A percentile compares a stretch with the other conserved stretches of the same genome.
These are phyloP conservation scores for Epsilonema sp. DNA, from an alignment of 2,888 invertebrate genomes.

Conservation along the genomic window DNA sequence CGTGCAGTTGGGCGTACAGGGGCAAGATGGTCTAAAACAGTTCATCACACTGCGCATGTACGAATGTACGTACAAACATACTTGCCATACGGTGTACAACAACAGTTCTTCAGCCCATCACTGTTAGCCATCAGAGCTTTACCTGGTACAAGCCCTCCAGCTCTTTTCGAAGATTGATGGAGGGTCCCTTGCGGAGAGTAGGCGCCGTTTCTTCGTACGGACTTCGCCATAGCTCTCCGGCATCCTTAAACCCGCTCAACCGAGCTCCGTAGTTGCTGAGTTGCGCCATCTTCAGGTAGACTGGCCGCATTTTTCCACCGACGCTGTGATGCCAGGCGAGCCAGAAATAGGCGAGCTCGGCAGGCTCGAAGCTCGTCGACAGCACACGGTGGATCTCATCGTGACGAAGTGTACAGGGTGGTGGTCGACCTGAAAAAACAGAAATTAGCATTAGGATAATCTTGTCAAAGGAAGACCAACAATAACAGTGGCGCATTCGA, in stretches of 20 bases:
- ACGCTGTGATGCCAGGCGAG: conserved; percentile 6
- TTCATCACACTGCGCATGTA: too few species aligned
- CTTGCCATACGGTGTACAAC: too few species aligned
- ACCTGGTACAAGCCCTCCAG: too few species aligned
- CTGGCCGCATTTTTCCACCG: conserved; percentile 2
- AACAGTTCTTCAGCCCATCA: too few species aligned
- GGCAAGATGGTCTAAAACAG: conserved; percentile 19
- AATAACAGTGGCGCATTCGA: too few species aligned
- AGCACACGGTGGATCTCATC: conserved; percentile 7
- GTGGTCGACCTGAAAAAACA: too few species aligned
- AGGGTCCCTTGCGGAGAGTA: conserved; percentile 8
- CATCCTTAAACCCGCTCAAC: conserved; percentile 22
- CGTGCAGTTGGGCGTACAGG: conserved; percentile 25
- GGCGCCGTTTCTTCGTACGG: conserved; percentile 22
- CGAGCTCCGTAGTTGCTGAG: conserved; percentile 23
- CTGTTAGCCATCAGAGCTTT: too few species aligned
- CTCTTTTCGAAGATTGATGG: conserved; percentile 17
- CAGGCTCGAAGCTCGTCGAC: conserved; percentile 4
- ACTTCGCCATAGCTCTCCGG: conserved; percentile 25
- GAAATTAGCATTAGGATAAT: too few species aligned
- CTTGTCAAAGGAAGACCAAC: too few species aligned
- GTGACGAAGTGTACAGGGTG: too few species aligned
- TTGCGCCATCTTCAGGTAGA: conserved; percentile 17
- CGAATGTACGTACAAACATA: too few species aligned
- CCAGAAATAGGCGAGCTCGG: conserved; percentile 6